Conservation (phyloP, 2,113 vertebrate genomes). For the Maccullochella peelii region DNA sequence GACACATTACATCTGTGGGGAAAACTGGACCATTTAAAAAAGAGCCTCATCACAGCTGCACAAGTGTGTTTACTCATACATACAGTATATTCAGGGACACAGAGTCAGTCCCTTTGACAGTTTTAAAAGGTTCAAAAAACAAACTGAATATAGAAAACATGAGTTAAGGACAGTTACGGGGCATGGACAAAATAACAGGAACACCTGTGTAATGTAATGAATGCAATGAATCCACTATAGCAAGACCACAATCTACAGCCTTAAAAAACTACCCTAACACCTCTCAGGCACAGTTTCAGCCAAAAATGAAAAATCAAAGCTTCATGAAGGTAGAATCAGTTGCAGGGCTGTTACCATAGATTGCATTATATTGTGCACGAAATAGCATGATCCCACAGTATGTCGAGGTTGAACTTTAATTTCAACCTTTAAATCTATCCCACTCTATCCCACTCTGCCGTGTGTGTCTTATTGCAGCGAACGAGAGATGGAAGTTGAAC, state of each 20-base stretch:
- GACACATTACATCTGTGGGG: conserved; percentile 49
- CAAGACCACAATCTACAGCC: not conserved
- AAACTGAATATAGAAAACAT: not conserved
- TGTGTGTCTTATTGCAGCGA: not conserved
- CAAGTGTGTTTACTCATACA: conserved; percentile 41
- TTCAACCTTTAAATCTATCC: not conserved
- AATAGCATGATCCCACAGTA: not conserved
- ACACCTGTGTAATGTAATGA: not conserved
- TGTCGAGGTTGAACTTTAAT: not conserved
- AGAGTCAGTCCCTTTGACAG: conserved; percentile 23
- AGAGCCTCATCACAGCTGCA: conserved; percentile 51
- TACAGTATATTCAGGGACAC: conserved; percentile 1
- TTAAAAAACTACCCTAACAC: not conserved
- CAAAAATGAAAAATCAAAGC: not conserved
- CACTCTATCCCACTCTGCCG: not conserved
- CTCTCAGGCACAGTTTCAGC: not conserved
- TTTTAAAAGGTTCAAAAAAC: conserved; percentile 36
- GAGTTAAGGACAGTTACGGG: not conserved
- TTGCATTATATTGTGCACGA: not conserved
- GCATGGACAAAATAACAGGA: conserved; percentile 4
- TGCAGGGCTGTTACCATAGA: not conserved
- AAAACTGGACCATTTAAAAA: conserved; percentile 48
- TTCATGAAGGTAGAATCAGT: not conserved
- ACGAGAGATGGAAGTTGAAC: not conserved
- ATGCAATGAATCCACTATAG: not conserved